phyloP scores from a whole-genome alignment of 2,113 vertebrate species.

The Notothenia coriiceps region DNA sequence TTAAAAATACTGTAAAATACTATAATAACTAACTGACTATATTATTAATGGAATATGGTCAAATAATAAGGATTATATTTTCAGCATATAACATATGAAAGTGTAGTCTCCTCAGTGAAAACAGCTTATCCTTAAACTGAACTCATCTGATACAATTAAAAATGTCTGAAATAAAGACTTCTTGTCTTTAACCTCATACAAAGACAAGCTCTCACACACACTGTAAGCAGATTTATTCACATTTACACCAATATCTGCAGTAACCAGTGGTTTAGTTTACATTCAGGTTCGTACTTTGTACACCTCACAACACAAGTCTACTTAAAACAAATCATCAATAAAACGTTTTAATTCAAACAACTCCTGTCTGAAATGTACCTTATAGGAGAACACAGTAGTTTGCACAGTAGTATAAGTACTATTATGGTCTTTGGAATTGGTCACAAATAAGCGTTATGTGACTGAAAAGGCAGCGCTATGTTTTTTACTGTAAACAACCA shows the following conservation, averaged over 20 bases:
- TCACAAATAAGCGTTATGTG: slow-evolving; percentile 15
- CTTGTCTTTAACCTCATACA: not conserved
- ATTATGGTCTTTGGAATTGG: slow-evolving; percentile 49
- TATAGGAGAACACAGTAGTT: slow-evolving; percentile 30
- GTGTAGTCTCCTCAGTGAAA: no score
- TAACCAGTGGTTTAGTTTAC: slow-evolving; percentile 21
- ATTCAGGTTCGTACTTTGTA: slow-evolving; percentile 44
- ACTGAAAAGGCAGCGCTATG: slow-evolving; percentile 39
- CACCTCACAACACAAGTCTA: not conserved
- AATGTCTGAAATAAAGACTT: not conserved
- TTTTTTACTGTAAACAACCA: slow-evolving; percentile 38
- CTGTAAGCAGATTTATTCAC: slow-evolving; percentile 50
- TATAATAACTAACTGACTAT: no score
- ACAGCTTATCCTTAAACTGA: no score
- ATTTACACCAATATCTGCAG: not conserved
- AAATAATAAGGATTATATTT: no score
- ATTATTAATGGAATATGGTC: no score
- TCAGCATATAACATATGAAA: no score
- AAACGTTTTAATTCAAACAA: not conserved
- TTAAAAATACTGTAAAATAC: no score
- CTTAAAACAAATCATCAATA: not conserved
- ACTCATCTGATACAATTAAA: no score
- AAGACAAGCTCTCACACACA: slow-evolving; percentile 2
- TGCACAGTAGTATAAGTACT: slow-evolving; percentile 49
- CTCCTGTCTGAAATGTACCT: slow-evolving; percentile 1